These are phyloP conservation scores for Lithophane ornitopus DNA, from an alignment of 2,888 invertebrate genomes.

Conservation along the genomic window DNA sequence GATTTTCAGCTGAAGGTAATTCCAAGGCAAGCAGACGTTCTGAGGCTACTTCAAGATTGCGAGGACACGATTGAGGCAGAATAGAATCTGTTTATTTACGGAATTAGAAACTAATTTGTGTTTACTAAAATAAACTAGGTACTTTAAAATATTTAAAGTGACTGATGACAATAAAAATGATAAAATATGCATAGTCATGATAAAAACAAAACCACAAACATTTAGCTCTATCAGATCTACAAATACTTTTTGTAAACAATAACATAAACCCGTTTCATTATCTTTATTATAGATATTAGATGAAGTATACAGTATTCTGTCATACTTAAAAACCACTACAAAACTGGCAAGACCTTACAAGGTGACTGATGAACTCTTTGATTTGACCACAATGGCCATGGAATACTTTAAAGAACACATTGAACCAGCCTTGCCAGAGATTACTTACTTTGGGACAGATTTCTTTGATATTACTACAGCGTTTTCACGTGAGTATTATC, in stretches of 20 bases:
- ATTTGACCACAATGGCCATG: constrained; percentile 99
- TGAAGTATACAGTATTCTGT: constrained; percentile 96
- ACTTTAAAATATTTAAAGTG: neutral
- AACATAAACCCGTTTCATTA: constrained; percentile 14
- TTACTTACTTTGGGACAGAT: constrained; percentile 96
- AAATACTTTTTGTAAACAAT: constrained; percentile 42
- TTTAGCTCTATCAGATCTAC: constrained; percentile 15
- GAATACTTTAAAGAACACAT: constrained; percentile 99
- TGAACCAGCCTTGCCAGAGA: constrained; percentile 96
- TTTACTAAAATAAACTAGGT: neutral
- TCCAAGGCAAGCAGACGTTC: neutral
- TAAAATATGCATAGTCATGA: constrained; percentile 30
- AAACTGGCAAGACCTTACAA: constrained; percentile 97
- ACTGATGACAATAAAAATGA: constrained; percentile 15
- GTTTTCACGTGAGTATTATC: constrained; percentile 91
- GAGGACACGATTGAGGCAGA: neutral
- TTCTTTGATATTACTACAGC: constrained; percentile 94
- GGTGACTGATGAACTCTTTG: constrained; percentile 98
- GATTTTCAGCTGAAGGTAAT: neutral
- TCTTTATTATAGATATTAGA: constrained; percentile 94
- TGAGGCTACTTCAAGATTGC: constrained; percentile 15
- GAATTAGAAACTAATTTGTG: neutral
- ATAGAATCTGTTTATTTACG: constrained; percentile 1
- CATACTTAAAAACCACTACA: constrained; percentile 95
- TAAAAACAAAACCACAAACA: constrained; percentile 13